Conservation (phyloP, 2,888 invertebrate species). For the Dicyrtomina minuta region DNA sequence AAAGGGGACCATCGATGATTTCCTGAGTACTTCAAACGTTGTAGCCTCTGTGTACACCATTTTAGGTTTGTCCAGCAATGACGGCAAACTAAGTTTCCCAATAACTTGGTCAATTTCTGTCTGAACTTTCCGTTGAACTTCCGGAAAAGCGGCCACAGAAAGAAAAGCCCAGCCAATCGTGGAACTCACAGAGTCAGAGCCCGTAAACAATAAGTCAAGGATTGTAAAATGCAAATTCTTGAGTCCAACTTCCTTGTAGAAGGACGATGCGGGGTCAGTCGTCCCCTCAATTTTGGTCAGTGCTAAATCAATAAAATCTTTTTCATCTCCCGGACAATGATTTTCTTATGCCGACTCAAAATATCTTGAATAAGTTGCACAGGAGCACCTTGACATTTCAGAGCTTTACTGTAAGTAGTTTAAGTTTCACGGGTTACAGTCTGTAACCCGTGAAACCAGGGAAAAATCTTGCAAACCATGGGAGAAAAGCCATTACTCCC, state of each 20-base stretch:
- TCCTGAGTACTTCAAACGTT: slow-evolving; percentile 47
- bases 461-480: slow-evolving; percentile 44
- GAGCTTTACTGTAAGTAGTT: no score
- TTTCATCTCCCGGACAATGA: slow-evolving; percentile 43
- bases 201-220: slow-evolving; percentile 49
- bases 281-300: slow-evolving; percentile 49
- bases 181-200: slow-evolving; percentile 48
- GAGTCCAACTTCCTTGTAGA: slow-evolving; percentile 46
- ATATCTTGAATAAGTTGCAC: slow-evolving; percentile 44
- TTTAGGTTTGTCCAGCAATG: slow-evolving; percentile 7
- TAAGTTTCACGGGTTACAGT: no score
- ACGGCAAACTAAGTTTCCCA: slow-evolving; percentile 40
- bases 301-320: no score
- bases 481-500: slow-evolving; percentile 46
- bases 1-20: slow-evolving; percentile 46
- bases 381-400: slow-evolving; percentile 45
- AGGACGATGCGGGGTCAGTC: slow-evolving; percentile 40
- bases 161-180: slow-evolving; percentile 48
- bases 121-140: no score
- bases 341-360: slow-evolving; percentile 45
- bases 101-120: slow-evolving; percentile 54
- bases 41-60: slow-evolving; percentile 47
- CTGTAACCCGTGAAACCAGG: slow-evolving; percentile 46
- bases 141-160: no score
- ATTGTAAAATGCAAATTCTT: slow-evolving; percentile 47